phyloP scores from a whole-genome alignment of 2,113 vertebrate species.

The Elanus axillaris region DNA sequence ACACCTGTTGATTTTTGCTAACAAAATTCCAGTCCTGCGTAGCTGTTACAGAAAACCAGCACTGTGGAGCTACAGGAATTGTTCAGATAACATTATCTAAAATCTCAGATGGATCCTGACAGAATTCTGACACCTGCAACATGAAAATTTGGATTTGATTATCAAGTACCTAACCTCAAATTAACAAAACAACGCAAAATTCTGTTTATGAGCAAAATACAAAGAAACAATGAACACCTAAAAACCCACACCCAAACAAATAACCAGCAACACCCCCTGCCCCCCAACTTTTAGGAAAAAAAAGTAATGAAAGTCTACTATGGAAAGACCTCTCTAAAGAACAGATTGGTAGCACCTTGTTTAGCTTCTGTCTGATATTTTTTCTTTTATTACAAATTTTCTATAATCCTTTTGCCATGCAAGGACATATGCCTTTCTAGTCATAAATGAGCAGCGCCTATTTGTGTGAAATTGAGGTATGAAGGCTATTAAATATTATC shows the following conservation, averaged over 20 bases:
- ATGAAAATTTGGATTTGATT: neutral
- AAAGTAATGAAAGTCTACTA: neutral
- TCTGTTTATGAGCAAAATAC: neutral
- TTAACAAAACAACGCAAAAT: neutral
- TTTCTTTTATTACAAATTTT: neutral
- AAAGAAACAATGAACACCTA: neutral
- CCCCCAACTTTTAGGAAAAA: neutral
- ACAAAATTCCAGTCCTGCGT: neutral
- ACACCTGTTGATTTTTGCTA: neutral
- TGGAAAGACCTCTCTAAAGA: neutral
- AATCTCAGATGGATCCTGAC: neutral
- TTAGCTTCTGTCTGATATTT: neutral
- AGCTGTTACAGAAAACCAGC: neutral
- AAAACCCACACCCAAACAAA: neutral
- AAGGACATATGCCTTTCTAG: neutral
- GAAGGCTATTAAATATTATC: neutral
- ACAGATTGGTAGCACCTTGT: neutral
- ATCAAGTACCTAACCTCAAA: neutral
- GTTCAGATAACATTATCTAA: neutral
- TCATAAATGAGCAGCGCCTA: neutral
- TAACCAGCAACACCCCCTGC: neutral
- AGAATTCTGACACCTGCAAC: neutral
- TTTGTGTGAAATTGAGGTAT: neutral
- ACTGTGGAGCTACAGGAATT: neutral
- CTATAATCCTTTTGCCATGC: neutral